Conservation (phyloP, 2,888 invertebrate genomes). For the Polymixis flavicincta region DNA sequence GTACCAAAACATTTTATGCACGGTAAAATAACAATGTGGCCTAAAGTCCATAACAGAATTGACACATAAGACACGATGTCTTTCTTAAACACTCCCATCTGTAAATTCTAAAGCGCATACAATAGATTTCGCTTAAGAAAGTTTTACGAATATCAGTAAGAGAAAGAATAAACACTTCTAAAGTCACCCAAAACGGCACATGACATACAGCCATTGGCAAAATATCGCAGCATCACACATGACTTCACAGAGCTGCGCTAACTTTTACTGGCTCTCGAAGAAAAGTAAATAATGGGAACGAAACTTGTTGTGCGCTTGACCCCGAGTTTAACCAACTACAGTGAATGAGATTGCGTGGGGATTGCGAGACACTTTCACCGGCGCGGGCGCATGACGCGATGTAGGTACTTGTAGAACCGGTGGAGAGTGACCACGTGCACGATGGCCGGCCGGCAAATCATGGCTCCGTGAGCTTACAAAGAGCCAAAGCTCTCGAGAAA, state of each 20-base stretch:
- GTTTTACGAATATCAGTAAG: slow-evolving; percentile 34
- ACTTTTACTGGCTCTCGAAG: slow-evolving; percentile 85
- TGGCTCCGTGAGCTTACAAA: slow-evolving; percentile 22
- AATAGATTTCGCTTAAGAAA: slow-evolving; percentile 43
- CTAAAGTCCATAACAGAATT: not conserved
- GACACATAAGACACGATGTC: slow-evolving; percentile 19
- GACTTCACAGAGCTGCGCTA: slow-evolving; percentile 56
- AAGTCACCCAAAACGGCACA: slow-evolving; percentile 31
- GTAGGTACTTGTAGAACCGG: slow-evolving; percentile 51
- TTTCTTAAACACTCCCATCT: slow-evolving; percentile 19
- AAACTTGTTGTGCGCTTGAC: slow-evolving; percentile 85
- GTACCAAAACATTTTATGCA: slow-evolving; percentile 20
- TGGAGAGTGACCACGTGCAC: slow-evolving; percentile 68
- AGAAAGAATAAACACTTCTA: slow-evolving; percentile 32
- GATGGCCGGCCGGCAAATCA: slow-evolving; percentile 25
- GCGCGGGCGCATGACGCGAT: slow-evolving; percentile 61
- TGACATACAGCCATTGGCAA: slow-evolving; percentile 25
- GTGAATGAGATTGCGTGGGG: slow-evolving; percentile 77
- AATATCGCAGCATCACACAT: slow-evolving; percentile 43
- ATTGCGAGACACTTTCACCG: slow-evolving; percentile 83
- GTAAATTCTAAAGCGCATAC: slow-evolving; percentile 27
- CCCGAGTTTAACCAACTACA: slow-evolving; percentile 74
- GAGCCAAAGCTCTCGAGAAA: not conserved
- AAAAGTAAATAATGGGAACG: slow-evolving; percentile 79
- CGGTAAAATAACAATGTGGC: slow-evolving; percentile 22